These are phyloP conservation scores for Synergus japonicus DNA, from an alignment of 2,888 invertebrate genomes.

Conservation along the genomic window DNA sequence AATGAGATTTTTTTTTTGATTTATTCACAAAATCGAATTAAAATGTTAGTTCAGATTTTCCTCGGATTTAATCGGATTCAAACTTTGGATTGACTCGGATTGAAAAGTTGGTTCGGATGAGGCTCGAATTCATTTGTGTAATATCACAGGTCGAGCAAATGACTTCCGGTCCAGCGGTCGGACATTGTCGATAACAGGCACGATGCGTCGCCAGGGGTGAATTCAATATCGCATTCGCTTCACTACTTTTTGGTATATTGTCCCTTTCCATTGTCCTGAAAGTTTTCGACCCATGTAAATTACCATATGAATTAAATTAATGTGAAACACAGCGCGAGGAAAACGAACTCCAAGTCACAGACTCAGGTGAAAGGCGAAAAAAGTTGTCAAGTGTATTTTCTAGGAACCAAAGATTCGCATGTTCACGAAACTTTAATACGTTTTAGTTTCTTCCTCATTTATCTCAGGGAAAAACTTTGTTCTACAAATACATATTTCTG, in stretches of 20 bases:
- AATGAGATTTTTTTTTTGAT: no score
- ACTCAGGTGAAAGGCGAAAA: not conserved
- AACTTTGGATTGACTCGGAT: no score
- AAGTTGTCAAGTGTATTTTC: not conserved
- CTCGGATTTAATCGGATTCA: no score
- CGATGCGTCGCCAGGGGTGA: conserved; percentile 56
- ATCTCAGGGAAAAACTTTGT: no score
- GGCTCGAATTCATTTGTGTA: no score
- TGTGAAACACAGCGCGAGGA: conserved; percentile 84
- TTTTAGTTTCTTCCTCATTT: no score
- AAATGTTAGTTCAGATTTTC: no score
- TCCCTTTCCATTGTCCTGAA: conserved; percentile 69
- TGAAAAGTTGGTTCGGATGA: no score
- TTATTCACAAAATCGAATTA: no score
- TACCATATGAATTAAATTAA: conserved; percentile 91
- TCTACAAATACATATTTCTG: no score
- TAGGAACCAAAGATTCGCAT: not conserved
- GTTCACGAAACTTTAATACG: no score
- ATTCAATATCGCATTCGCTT: conserved; percentile 73
- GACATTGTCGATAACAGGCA: conserved; percentile 67
- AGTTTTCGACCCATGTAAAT: conserved; percentile 77
- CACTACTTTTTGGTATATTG: conserved; percentile 54
- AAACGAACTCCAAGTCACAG: conserved; percentile 6
- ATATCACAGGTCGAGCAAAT: conserved; percentile 69
- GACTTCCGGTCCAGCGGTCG: conserved; percentile 74